Conservation (phyloP, 2,888 invertebrate species). For the Drosophila phalerata region DNA sequence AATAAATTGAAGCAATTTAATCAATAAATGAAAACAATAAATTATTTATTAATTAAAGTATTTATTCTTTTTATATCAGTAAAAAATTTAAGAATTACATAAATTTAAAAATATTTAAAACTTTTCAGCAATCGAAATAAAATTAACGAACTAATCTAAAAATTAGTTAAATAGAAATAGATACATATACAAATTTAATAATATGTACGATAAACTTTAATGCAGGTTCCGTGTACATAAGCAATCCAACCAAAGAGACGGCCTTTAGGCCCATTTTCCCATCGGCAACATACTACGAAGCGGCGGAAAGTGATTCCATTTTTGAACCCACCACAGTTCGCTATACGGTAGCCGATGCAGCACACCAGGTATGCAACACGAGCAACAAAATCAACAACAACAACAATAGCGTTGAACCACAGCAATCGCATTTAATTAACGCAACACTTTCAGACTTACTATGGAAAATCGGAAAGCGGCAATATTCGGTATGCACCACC, state of each 20-base stretch:
- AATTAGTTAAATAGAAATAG: too few species aligned
- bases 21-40: too few species aligned
- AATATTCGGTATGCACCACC: conserved; percentile 62
- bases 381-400: not conserved
- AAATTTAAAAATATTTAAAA: too few species aligned
- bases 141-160: too few species aligned
- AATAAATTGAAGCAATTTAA: too few species aligned
- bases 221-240: conserved; percentile 42
- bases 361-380: conserved; percentile 68
- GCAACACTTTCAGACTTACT: conserved; percentile 54
- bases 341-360: conserved; percentile 77
- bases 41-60: too few species aligned
- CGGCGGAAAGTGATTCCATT: conserved; percentile 42
- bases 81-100: too few species aligned
- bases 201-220: not conserved
- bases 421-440: conserved; percentile 49
- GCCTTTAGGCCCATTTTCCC: conserved; percentile 75
- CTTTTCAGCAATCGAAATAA: too few species aligned
- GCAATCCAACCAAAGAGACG: conserved; percentile 63
- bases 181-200: not conserved
- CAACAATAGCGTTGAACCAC: conserved; percentile 4
- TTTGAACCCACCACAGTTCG: conserved; percentile 74
- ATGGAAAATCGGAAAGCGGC: conserved; percentile 47
- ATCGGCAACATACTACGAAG: conserved; percentile 57
- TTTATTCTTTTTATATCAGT: too few species aligned